Base-by-base conservation (phyloP, 2,797 vertebrate genomes). In the Australoheros facetus region DNA sequence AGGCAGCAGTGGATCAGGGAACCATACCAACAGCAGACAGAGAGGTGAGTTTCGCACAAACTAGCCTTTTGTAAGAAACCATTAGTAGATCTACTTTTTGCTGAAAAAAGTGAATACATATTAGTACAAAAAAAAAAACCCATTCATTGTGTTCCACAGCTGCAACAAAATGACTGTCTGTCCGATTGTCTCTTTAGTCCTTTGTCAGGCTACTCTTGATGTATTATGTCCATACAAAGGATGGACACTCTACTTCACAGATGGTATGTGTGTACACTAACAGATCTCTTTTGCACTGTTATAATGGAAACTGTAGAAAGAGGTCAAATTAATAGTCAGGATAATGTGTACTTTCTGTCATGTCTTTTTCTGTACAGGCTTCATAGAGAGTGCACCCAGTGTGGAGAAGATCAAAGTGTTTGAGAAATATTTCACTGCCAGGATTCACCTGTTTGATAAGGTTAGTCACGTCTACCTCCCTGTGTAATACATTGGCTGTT, bases 191-290 rank as follows among this genome's bases (percentile, higher is more conserved):
- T 79, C 66, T 30, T 37, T 79, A 91, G 74, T 80, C 90, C 73
- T 91, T 82, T n/a, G 14, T 62, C 98, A 98, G 13, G 87, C 96
- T 21, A 97, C 96, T 2, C 84, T 98, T 71, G 96, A 98, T 81
- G 87, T 92, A 0, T 85, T 92, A 78, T 96, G 96, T 93, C 97
- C 96, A 0, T 99, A 98, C 89, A 98, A 97, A 91, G 98, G 98
- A 77, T 99, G 98, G 98, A 90, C 94, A 11, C 96, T 98, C 73
- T 99, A 99, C 92, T 99, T 99, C 90, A 96, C 96, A 87, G 98
- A 99, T 95, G 97, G 98, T 98, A 94, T 10, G 14, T 71, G 4
- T 64, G 21, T 73, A 17, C 73, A 0, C 71, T 51, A 53, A 5
- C 60, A 14, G n/a, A 32, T 66, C 12, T n/a, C 0, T 70, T 39